These are phyloP conservation scores for Drosophila borealis DNA, from an alignment of 2,888 invertebrate species.

Conservation along the genomic window DNA sequence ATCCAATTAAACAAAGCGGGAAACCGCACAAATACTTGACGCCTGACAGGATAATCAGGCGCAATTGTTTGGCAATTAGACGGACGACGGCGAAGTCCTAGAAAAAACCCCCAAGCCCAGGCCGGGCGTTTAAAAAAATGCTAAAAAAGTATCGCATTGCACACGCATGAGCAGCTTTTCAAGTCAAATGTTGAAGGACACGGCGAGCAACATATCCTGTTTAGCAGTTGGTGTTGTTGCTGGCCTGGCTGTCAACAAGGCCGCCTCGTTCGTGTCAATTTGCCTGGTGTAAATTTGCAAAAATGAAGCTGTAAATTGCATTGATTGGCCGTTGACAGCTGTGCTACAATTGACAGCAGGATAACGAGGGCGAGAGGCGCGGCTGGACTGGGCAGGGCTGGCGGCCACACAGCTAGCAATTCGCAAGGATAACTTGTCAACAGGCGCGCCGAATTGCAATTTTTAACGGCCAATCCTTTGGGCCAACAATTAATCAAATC, in stretches of 20 bases:
- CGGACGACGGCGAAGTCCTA: conserved; percentile 63
- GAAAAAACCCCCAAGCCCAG: conserved; percentile 49
- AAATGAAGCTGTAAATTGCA: conserved; percentile 78
- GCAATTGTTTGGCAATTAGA: conserved; percentile 78
- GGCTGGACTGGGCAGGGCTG: conserved; percentile 19
- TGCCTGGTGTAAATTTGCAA: conserved; percentile 67
- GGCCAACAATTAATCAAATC: conserved; percentile 66
- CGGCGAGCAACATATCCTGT: conserved; percentile 40
- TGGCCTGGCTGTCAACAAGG: conserved; percentile 62
- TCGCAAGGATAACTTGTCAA: conserved; percentile 69
- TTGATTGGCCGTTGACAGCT: conserved; percentile 74
- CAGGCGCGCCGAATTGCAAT: conserved; percentile 76
- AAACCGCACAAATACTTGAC: conserved; percentile 76
- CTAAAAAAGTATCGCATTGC: conserved; percentile 71
- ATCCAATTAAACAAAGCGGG: conserved; percentile 78
- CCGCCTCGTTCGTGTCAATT: conserved; percentile 51
- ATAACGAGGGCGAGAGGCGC: conserved; percentile 26
- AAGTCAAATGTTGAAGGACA: conserved; percentile 70
- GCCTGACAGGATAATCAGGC: conserved; percentile 78
- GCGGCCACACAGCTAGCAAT: conserved; percentile 36
- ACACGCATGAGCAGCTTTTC: conserved; percentile 72
- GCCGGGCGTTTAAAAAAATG: conserved; percentile 47
- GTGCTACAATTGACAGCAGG: conserved; percentile 70
- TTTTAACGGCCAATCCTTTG: conserved; percentile 71
- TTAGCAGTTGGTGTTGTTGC: conserved; percentile 35